These are phyloP conservation scores for Carettochelys insculpta DNA, from an alignment of 2,113 vertebrate species.

Conservation along the genomic window DNA sequence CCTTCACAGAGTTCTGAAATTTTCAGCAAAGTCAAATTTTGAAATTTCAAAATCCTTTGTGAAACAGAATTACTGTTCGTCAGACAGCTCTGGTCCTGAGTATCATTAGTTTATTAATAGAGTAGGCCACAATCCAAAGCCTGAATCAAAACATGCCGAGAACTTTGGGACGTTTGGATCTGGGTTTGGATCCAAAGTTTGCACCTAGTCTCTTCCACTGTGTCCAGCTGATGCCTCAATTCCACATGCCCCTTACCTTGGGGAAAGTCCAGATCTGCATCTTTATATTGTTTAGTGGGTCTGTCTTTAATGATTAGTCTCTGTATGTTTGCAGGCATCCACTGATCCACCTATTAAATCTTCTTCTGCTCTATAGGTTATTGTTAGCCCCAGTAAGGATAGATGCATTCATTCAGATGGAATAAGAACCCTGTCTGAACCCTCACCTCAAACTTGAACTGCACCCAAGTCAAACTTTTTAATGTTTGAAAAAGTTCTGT, in stretches of 20 bases:
- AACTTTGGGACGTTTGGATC: not conserved
- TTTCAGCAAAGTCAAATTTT: accelerated
- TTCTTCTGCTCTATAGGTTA: not conserved
- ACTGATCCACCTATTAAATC: not conserved
- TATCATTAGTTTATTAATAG: too few relatives aligned
- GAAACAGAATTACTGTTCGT: accelerated
- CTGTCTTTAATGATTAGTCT: not conserved
- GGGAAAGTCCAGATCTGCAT: accelerated
- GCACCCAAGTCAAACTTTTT: constrained; percentile 34
- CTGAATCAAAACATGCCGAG: not conserved
- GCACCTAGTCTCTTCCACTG: accelerated
- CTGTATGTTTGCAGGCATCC: not conserved
- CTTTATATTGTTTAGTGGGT: accelerated
- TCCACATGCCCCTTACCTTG: not conserved
- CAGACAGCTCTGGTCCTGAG: too few relatives aligned
- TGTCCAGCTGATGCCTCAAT: not conserved
- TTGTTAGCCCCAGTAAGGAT: not conserved
- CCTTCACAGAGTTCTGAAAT: constrained; percentile 15
- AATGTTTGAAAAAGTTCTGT: not conserved
- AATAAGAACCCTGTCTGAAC: not conserved
- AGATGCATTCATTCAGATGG: not conserved
- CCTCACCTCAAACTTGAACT: constrained; percentile 46
- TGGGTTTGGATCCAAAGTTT: not conserved
- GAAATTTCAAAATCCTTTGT: not conserved
- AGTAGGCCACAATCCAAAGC: too few relatives aligned